Percentiles rank a stretch among this genome's conserved stretches.
Evolutionary conservation across 2,888 invertebrate species (phyloP).

Genomic region (Idaea dimidiata): DNA sequence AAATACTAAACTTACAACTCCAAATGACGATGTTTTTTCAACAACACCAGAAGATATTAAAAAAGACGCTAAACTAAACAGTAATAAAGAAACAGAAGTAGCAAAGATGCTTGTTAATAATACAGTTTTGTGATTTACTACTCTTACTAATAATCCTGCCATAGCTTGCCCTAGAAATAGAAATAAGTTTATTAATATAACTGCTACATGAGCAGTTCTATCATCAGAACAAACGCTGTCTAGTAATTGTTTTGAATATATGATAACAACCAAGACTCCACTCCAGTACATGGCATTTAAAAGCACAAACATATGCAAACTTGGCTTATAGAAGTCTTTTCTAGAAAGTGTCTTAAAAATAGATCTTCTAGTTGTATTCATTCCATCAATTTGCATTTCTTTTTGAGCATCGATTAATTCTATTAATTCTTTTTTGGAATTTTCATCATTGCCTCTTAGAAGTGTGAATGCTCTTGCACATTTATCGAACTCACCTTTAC

Average conservation of each 20-base stretch:
- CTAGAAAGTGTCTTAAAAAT: constrained; percentile 9
- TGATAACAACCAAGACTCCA: constrained; percentile 20
- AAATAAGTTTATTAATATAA: constrained; percentile 16
- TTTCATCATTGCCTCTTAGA: constrained; percentile 21
- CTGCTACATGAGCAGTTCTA: constrained; percentile 16
- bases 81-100: constrained; percentile 13
- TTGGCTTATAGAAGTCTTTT: constrained; percentile 21
- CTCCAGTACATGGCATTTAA: constrained; percentile 22
- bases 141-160: constrained; percentile 14
- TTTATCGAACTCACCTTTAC: constrained; percentile 23
- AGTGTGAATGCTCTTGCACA: constrained; percentile 21
- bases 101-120: constrained; percentile 15
- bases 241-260: constrained; percentile 21
- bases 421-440: constrained; percentile 20
- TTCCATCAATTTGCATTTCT: constrained; percentile 5
- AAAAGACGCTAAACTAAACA: constrained; percentile 12
- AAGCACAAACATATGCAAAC: constrained; percentile 19
- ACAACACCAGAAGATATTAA: constrained; percentile 17
- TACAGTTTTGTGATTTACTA: constrained; percentile 20
- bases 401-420: constrained; percentile 15
- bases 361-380: not conserved
- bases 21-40: constrained; percentile 17
- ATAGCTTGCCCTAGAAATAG: constrained; percentile 13
- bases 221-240: constrained; percentile 15
- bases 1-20: constrained; percentile 21